Base-by-base conservation (phyloP, 1,140 invertebrate genomes). In the Trichonephila inaurata region DNA sequence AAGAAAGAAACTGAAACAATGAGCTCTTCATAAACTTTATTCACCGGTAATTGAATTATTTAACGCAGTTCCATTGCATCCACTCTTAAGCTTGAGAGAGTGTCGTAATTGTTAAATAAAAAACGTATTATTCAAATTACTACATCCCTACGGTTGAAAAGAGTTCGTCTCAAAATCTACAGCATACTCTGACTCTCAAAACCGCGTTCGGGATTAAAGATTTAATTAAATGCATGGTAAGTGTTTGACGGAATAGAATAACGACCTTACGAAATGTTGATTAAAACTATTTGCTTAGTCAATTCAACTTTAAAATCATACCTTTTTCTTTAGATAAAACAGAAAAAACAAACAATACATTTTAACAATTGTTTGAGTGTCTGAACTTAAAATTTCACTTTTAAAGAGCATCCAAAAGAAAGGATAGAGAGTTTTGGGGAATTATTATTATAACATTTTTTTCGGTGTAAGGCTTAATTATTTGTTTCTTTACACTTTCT, bases 201-300 rank as follows among this genome's bases (percentile, higher is more conserved):
- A 51, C 33, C 21, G 5, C 44, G 21, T 60, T 60, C 51, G 10
- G 21, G 82, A 60, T 83, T 83, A 83, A 83, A 83, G 14, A 51
- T n/a, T 83, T 83, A 60, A 83, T 24, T 60, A 83, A 83, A 83
- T 40, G 81, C 18, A 83, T 12, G 51, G 82, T 7, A 58, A 16
- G 21, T 60, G 82, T 28, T 83, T 60, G n/a, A 21, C 28, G 44
- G 24, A 60, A 83, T 21, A 60, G 82, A 83, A 83, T 83, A 83
- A 83, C 51, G 82, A 19, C 8, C 24, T 83, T 83, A 51, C 44
- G 16, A 60, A 40, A 28, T 83, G 82, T 60, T 83, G 60, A 83
- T 60, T 51, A n/a, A 58, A 83, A 58, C 82, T 60, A 83, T 51
- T 24, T 58, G 44, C 44, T 58, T 58, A 8, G 51, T 8, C 44